Conservation (phyloP, 2,888 invertebrate species). For the Aphrophora alni region DNA sequence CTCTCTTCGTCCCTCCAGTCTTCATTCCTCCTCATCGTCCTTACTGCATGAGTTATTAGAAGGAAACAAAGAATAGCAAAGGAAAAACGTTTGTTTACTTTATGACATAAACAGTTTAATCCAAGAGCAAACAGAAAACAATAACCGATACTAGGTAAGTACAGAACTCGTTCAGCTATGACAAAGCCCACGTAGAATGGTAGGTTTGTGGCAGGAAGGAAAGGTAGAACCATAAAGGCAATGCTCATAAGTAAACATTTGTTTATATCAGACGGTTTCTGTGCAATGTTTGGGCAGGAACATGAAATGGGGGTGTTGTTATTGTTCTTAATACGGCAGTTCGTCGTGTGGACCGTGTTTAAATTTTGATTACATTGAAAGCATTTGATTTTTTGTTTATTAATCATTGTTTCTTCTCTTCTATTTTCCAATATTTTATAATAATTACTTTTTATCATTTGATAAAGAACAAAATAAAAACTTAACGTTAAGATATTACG, state of each 20-base stretch:
- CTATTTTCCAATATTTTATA: background rate
- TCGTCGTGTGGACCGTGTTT: conserved; percentile 10
- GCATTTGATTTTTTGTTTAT: conserved; percentile 9
- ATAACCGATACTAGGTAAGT: conserved; percentile 76
- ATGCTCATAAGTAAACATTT: conserved; percentile 64
- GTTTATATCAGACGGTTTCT: background rate
- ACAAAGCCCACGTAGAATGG: conserved; percentile 99
- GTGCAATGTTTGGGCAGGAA: background rate
- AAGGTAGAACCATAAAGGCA: conserved; percentile 84
- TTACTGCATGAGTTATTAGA: conserved; percentile 70
- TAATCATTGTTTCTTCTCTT: background rate
- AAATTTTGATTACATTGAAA: conserved; percentile 20
- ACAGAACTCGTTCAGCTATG: conserved; percentile 94
- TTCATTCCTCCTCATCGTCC: conserved; percentile 81
- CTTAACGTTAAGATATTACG: conserved; percentile 64
- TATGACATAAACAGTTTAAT: conserved; percentile 58
- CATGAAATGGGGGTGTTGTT: conserved; percentile 32
- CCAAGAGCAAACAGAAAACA: conserved; percentile 73
- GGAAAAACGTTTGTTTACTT: conserved; percentile 16
- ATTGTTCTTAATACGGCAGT: conserved; percentile 41
- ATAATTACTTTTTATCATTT: background rate
- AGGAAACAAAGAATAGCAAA: conserved; percentile 63
- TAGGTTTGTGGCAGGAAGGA: conserved; percentile 94
- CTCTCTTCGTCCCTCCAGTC: conserved; percentile 96
- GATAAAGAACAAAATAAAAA: background rate